phyloP scores from a whole-genome alignment of 2,888 invertebrate species.

The Cantharis flavilabris region DNA sequence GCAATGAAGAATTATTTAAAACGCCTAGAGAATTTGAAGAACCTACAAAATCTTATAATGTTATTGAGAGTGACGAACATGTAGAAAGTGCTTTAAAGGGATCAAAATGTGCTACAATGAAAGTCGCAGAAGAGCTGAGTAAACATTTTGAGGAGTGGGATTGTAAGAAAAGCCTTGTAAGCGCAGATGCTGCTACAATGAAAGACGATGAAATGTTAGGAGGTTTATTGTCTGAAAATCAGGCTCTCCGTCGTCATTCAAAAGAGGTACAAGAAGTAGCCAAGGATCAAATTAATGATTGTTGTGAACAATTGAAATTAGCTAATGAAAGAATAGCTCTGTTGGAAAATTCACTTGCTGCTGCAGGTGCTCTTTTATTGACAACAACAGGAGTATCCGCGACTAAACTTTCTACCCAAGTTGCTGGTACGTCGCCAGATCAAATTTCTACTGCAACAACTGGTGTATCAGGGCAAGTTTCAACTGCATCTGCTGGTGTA shows the following conservation, averaged over 20 bases:
- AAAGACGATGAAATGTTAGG: slow-evolving; percentile 5
- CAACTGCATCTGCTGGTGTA: not conserved
- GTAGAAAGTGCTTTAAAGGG: slow-evolving; percentile 39
- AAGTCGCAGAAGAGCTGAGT: slow-evolving; percentile 45
- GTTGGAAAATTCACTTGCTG: slow-evolving; percentile 32
- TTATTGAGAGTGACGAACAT: not conserved
- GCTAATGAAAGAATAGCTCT: slow-evolving; percentile 36
- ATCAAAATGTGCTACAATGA: slow-evolving; percentile 47
- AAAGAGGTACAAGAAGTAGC: slow-evolving; percentile 49
- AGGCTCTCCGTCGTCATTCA: slow-evolving; percentile 46
- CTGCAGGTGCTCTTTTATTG: not conserved
- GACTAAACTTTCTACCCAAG: too few relatives aligned
- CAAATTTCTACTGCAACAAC: too few relatives aligned
- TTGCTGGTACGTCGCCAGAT: too few relatives aligned
- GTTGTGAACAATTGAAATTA: slow-evolving; percentile 42
- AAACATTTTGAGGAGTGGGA: slow-evolving; percentile 44
- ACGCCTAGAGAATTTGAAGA: not conserved
- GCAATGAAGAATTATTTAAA: not conserved
- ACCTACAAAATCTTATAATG: not conserved
- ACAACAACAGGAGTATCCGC: too few relatives aligned
- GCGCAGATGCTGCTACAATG: not conserved
- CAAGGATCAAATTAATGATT: slow-evolving; percentile 48
- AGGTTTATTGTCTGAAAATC: slow-evolving; percentile 42
- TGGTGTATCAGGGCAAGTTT: too few relatives aligned
- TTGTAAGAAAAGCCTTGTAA: not conserved